Percentiles rank a stretch among this genome's conserved stretches.
These are phyloP conservation scores for Sorex araneus DNA, from an alignment of 2,113 vertebrate species.

Conservation along the genomic window DNA sequence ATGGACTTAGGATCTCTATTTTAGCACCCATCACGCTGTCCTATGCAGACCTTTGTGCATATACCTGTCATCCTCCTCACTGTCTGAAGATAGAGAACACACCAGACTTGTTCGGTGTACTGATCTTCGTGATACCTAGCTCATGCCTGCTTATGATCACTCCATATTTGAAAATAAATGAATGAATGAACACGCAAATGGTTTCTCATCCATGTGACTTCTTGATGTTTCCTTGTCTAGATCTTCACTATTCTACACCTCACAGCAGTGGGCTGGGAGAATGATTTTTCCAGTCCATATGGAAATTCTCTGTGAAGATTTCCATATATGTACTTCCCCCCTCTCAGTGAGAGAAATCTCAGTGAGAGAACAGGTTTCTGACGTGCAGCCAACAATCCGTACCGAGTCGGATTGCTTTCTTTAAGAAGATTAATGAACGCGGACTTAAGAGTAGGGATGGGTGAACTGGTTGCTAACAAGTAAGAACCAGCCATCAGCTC, in stretches of 20 bases:
- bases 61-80: not conserved
- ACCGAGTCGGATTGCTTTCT: slow-evolving; percentile 76
- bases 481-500: slow-evolving; percentile 83
- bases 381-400: slow-evolving; percentile 66
- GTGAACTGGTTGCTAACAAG: slow-evolving; percentile 83
- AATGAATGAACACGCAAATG: not conserved
- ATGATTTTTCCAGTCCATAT: not conserved
- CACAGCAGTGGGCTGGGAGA: not conserved
- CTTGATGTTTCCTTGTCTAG: not conserved
- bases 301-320: slow-evolving; percentile 20
- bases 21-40: not conserved
- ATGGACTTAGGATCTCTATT: not conserved
- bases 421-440: slow-evolving; percentile 85
- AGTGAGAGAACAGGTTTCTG: slow-evolving; percentile 80
- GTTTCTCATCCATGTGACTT: not conserved
- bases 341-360: slow-evolving; percentile 62
- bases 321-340: slow-evolving; percentile 25
- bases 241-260: not conserved
- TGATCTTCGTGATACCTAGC: not conserved
- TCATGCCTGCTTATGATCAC: not conserved
- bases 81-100: not conserved
- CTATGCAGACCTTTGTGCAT: not conserved
- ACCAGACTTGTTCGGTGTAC: not conserved
- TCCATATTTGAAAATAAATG: not conserved
- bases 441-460: slow-evolving; percentile 82